These are phyloP conservation scores for Platyrinchus mystaceus DNA, from an alignment of 2,797 vertebrate species.

Conservation along the genomic window DNA sequence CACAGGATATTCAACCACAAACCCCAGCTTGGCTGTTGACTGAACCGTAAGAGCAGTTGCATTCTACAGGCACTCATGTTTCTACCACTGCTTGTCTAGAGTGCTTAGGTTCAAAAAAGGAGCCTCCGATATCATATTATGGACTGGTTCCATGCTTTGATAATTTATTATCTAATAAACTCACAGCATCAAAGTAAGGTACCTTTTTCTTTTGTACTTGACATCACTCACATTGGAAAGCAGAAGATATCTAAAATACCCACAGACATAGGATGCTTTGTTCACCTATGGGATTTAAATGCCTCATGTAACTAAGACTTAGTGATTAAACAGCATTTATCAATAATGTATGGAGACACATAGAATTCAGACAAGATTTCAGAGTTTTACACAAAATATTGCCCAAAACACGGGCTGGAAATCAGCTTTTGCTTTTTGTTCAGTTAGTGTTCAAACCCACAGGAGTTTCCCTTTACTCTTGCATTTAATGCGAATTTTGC, in stretches of 20 bases:
- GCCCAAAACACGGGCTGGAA: neutral
- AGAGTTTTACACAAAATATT: neutral
- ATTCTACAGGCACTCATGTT: neutral
- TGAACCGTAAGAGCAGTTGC: neutral
- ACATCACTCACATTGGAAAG: neutral
- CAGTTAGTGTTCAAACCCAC: neutral
- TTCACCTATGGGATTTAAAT: neutral
- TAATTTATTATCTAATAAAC: neutral
- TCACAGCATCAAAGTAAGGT: neutral
- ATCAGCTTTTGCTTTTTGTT: neutral
- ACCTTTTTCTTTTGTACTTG: rapidly evolving
- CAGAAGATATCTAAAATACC: neutral
- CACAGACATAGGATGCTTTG: neutral
- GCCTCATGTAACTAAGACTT: neutral
- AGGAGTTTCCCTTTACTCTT: neutral
- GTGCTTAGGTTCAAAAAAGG: neutral
- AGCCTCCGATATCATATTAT: neutral
- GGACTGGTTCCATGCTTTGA: neutral
- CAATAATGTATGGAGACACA: neutral
- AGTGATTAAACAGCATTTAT: neutral
- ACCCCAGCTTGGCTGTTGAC: neutral
- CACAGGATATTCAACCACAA: neutral
- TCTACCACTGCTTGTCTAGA: neutral
- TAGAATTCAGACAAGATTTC: neutral
- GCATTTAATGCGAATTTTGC: neutral